Evolutionary conservation across 2,113 vertebrate species (phyloP).

Genomic region (Rhinolophus sinicus): DNA sequence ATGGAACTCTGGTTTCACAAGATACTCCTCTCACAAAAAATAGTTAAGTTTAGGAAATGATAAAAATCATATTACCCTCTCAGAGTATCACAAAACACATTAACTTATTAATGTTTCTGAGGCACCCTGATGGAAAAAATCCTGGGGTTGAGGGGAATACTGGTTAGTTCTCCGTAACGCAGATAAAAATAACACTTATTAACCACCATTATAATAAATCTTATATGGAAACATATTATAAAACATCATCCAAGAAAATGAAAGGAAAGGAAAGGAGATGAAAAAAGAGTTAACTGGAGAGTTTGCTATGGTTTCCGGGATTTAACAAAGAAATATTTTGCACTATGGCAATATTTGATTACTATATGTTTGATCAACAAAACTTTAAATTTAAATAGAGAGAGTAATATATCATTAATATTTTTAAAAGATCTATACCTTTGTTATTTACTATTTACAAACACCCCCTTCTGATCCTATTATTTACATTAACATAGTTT

Average conservation of each 20-base stretch:
- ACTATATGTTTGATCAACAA: not conserved
- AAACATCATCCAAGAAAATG: slow-evolving; percentile 27
- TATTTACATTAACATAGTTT: not conserved
- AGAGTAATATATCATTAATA: not conserved
- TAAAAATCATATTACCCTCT: not conserved
- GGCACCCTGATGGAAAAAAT: not conserved
- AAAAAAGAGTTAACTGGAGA: not conserved
- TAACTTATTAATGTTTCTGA: not conserved
- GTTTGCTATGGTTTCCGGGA: not conserved
- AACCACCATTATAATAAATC: not conserved
- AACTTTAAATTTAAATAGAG: not conserved
- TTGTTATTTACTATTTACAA: not conserved
- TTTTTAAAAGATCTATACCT: not conserved
- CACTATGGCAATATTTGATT: not conserved
- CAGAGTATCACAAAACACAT: not conserved
- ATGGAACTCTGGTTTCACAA: not conserved
- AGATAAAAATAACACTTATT: not conserved
- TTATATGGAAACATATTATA: not conserved
- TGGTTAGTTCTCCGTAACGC: not conserved
- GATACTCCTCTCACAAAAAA: not conserved
- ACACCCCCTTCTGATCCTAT: not conserved
- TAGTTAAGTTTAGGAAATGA: not conserved
- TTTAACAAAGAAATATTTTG: not conserved
- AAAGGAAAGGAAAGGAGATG: not conserved
- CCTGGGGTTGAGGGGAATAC: no score